Evolutionary conservation across 2,888 invertebrate genomes (phyloP).

Genomic region (Cordilura impudica): DNA sequence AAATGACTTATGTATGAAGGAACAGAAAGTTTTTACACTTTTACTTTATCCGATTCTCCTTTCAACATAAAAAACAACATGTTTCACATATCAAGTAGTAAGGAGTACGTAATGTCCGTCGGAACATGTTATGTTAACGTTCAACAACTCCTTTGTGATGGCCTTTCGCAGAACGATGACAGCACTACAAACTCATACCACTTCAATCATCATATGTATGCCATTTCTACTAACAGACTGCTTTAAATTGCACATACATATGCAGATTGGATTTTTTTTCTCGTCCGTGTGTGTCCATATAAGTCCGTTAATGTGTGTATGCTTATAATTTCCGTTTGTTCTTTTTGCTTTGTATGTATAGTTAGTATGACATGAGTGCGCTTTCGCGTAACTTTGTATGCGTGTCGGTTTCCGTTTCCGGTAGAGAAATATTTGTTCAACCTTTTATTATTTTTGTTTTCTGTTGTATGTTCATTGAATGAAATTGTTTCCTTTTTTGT

Average conservation of each 20-base stretch:
- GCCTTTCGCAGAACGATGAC: slow-evolving; percentile 37
- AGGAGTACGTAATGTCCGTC: background rate
- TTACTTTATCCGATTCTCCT: slow-evolving; percentile 34
- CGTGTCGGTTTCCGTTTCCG: slow-evolving; percentile 62
- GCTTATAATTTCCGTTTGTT: slow-evolving; percentile 42
- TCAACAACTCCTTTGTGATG: slow-evolving; percentile 50
- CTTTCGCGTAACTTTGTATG: slow-evolving; percentile 60
- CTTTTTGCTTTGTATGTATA: slow-evolving; percentile 8
- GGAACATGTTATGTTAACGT: slow-evolving; percentile 11
- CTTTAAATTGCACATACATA: no score
- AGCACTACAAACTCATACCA: slow-evolving; percentile 36
- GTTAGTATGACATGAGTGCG: slow-evolving; percentile 44
- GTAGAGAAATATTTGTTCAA: slow-evolving; percentile 14
- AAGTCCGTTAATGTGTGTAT: background rate
- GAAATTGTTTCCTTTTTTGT: slow-evolving; percentile 51
- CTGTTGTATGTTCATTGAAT: slow-evolving; percentile 39
- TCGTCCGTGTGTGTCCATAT: slow-evolving; percentile 19
- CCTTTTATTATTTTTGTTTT: slow-evolving; percentile 16
- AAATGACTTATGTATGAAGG: slow-evolving; percentile 46
- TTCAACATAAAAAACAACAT: slow-evolving; percentile 8
- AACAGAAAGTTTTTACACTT: slow-evolving; percentile 51
- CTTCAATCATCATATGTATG: slow-evolving; percentile 15
- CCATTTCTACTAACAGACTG: slow-evolving; percentile 31
- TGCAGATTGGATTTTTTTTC: slow-evolving; percentile 16
- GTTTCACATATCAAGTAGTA: background rate